Base-by-base conservation (phyloP, 2,888 invertebrate species). In the Hydrotaea diabolus region DNA sequence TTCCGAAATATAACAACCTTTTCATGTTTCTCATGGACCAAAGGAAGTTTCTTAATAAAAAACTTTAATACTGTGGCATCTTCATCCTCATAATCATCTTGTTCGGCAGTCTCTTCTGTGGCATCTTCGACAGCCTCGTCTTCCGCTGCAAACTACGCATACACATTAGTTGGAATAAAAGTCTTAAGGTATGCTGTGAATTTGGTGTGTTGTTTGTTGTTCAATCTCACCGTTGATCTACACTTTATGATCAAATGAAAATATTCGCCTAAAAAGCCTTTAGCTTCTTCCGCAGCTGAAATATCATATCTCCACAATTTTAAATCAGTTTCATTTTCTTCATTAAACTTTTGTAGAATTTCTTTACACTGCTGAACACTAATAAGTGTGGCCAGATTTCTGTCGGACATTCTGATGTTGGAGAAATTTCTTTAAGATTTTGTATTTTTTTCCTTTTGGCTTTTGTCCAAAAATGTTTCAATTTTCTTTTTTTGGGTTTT, bases 261-360 rank as follows among this genome's bases (percentile, higher is more conserved):
- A 87, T 91, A 91, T 73, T 91, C 90, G 17, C 91, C 91, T 53
- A 91, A 87, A 87, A 88, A 91, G 1, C 91, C 91, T 59, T 89
- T 83, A 0, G 87, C 88, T 31, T 89, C 88, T 36, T 74, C 79
- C 7, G 85, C 87, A 9, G 87, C 23, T 8, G 15, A 17, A 13
- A 88, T 66, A 23, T 39, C 36, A 75, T 79, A 89, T 23, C 88
- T 80, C 57, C 86, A n/a, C 0, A 89, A 77, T 15, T 86, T 76
- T 9, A 79, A 78, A 17, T 85, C 59, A 0, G 53, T 55, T 17
- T 57, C 53, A 2, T 62, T 53, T 57, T 84, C 53, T 13, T 74
- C 49, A 4, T 77, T 13, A 8, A 74, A 19, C 43, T 83, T 77
- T 13, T 8, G 39, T 21, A 90, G 83, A 31, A 91, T 91, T 74